phyloP scores from a whole-genome alignment of 2,888 invertebrate genomes.

The Torymus auratus region DNA sequence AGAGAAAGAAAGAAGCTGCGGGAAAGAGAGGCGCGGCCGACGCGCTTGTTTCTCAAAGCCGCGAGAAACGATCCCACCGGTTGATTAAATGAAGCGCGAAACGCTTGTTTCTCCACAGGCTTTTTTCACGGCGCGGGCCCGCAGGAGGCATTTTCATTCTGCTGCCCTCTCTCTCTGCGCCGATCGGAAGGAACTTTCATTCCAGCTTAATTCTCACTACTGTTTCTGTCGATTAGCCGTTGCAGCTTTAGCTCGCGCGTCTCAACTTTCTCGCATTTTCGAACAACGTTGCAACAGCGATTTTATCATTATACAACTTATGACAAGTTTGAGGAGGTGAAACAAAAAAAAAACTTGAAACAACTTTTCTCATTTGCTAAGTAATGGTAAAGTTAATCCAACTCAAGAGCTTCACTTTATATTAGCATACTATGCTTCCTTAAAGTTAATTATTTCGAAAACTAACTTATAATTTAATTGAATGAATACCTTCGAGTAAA shows the following conservation, averaged over 20 bases:
- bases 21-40: too few relatives aligned
- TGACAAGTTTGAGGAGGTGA: too few relatives aligned
- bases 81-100: too few relatives aligned
- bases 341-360: background rate
- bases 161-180: too few relatives aligned
- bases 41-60: background rate
- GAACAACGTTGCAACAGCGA: background rate
- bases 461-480: background rate
- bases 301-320: conserved; percentile 24
- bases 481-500: too few relatives aligned
- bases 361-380: conserved; percentile 50
- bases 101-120: too few relatives aligned
- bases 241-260: too few relatives aligned
- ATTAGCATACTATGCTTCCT: conserved; percentile 23
- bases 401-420: conserved; percentile 20
- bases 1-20: too few relatives aligned
- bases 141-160: too few relatives aligned
- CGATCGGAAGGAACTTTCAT: too few relatives aligned
- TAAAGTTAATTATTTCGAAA: conserved; percentile 28
- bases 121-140: background rate
- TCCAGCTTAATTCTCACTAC: background rate
- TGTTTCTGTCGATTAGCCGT: conserved; percentile 32
- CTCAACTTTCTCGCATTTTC: too few relatives aligned
- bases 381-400: conserved; percentile 36
- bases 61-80: background rate